These are phyloP conservation scores for Solen grandis DNA, from an alignment of 1,140 invertebrate species.

Conservation along the genomic window DNA sequence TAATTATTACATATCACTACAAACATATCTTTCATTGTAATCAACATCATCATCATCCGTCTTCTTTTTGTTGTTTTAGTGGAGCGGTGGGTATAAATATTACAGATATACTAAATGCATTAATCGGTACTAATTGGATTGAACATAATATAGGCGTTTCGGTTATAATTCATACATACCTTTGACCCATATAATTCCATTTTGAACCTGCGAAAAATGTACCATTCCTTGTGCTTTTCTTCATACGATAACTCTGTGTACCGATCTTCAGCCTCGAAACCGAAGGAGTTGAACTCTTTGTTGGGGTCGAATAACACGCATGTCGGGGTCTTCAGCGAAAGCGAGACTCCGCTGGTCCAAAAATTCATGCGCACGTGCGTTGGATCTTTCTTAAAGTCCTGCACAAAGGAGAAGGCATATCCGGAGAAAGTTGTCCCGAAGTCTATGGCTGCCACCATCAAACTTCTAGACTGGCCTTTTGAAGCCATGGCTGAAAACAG, in stretches of 20 bases:
- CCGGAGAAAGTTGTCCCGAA: constrained; percentile 85
- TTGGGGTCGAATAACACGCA: constrained; percentile 82
- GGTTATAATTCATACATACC: no score
- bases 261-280: constrained; percentile 82
- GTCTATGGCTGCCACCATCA: constrained; percentile 84
- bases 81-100: no score
- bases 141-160: no score
- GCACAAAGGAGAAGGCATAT: constrained; percentile 83
- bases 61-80: no score
- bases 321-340: constrained; percentile 84
- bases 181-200: constrained; percentile 83
- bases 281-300: constrained; percentile 83
- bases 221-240: constrained; percentile 82
- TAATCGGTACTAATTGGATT: no score
- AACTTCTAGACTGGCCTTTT: no score
- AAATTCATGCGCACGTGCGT: constrained; percentile 84
- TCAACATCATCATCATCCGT: no score
- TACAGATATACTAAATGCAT: no score
- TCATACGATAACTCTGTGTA: constrained; percentile 82
- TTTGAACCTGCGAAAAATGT: constrained; percentile 85
- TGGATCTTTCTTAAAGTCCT: constrained; percentile 76
- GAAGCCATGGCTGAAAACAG: neutral
- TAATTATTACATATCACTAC: no score
- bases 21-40: no score
- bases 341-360: constrained; percentile 82